A percentile compares a stretch with the other conserved stretches of the same genome.
These are phyloP conservation scores for Drosophila anomelani DNA, from an alignment of 2,888 invertebrate species.

Conservation along the genomic window DNA sequence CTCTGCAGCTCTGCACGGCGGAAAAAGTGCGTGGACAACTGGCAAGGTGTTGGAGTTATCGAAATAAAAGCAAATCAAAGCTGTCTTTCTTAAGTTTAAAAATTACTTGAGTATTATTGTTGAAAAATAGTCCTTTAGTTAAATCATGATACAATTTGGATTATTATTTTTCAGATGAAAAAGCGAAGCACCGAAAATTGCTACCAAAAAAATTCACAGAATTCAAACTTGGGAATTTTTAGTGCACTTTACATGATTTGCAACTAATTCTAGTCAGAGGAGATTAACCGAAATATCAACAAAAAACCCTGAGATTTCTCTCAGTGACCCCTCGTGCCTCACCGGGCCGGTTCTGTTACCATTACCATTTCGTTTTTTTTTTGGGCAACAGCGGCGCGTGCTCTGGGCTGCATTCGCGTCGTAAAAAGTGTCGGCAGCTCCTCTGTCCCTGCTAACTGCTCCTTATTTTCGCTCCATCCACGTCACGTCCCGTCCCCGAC, in stretches of 20 bases:
- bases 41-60: background rate
- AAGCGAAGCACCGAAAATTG: too few relatives aligned
- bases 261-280: background rate
- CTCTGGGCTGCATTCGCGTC: slow-evolving; percentile 52
- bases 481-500: slow-evolving; percentile 15
- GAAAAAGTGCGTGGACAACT: background rate
- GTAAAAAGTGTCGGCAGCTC: slow-evolving; percentile 39
- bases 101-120: background rate
- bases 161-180: too few relatives aligned
- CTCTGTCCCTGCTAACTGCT: background rate
- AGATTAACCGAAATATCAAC: background rate
- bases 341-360: slow-evolving; percentile 16
- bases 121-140: background rate
- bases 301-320: background rate
- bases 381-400: slow-evolving; percentile 55
- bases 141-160: too few relatives aligned
- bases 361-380: slow-evolving; percentile 24
- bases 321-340: background rate
- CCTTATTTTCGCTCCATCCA: background rate
- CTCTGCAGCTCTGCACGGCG: slow-evolving; percentile 7
- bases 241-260: background rate
- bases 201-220: background rate
- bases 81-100: background rate
- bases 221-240: background rate
- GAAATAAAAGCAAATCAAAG: background rate